phyloP scores from a whole-genome alignment of 2,888 invertebrate genomes.

The Campoplex capitator region DNA sequence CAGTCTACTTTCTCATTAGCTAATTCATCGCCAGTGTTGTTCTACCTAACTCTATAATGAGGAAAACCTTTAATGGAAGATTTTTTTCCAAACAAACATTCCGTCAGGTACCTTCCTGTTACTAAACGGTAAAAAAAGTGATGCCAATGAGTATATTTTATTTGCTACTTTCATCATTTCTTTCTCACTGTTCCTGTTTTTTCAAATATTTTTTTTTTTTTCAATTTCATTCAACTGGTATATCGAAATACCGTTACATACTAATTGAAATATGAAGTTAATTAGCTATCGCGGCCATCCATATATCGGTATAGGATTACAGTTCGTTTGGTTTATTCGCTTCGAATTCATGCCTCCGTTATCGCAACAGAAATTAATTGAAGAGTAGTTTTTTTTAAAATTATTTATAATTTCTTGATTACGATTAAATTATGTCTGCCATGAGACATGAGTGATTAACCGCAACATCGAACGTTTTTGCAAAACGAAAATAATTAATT shows the following conservation, averaged over 20 bases:
- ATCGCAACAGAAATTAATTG: too few species aligned
- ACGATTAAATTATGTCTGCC: too few species aligned
- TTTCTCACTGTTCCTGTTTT: neutral
- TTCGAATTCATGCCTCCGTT: too few species aligned
- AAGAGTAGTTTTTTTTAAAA: too few species aligned
- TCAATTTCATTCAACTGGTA: neutral
- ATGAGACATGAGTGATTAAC: neutral
- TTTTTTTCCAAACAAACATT: neutral
- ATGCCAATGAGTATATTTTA: neutral
- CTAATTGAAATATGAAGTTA: too few species aligned
- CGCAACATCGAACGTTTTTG: neutral
- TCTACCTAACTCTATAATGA: neutral
- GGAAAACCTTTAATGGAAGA: neutral
- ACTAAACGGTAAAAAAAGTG: too few species aligned
- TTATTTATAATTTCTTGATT: too few species aligned
- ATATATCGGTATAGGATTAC: too few species aligned
- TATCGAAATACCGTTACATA: neutral
- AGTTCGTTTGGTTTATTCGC: too few species aligned
- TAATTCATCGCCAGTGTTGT: neutral
- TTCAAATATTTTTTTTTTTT: neutral
- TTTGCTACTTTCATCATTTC: neutral
- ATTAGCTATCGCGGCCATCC: too few species aligned
- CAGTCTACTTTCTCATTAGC: neutral
- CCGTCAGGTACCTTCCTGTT: neutral
- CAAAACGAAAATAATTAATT: neutral